Conservation (phyloP, 2,113 vertebrate genomes). For the Larimichthys crocea region DNA sequence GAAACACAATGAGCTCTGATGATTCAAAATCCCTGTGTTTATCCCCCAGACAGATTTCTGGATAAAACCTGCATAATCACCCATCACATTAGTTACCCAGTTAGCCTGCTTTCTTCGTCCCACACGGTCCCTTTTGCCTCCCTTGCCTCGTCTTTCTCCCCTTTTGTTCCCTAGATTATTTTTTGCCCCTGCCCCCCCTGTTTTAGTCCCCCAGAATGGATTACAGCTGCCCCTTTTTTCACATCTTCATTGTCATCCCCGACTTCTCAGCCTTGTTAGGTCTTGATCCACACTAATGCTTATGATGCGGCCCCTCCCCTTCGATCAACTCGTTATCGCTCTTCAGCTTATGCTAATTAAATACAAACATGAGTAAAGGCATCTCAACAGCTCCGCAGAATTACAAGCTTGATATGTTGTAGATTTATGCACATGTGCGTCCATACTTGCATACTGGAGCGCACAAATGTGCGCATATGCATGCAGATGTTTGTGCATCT, state of each 20-base stretch:
- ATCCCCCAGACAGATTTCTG: conserved; percentile 54
- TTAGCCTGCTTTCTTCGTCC: conserved; percentile 36
- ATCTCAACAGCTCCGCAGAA: conserved; percentile 16
- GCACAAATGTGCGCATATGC: conserved; percentile 15
- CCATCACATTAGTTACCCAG: conserved; percentile 54
- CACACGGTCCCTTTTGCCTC: background rate
- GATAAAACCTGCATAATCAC: conserved; percentile 57
- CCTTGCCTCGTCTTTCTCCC: conserved; percentile 2
- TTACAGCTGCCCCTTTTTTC: conserved; percentile 47
- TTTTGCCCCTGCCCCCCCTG: conserved; percentile 7
- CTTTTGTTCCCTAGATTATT: conserved; percentile 16
- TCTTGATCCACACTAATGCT: conserved; percentile 53
- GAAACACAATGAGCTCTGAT: conserved; percentile 61
- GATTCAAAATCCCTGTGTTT: conserved; percentile 59
- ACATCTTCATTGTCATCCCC: conserved; percentile 49
- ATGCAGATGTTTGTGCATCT: conserved; percentile 39
- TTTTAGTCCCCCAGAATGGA: conserved; percentile 20
- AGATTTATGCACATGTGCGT: conserved; percentile 15
- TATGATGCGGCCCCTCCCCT: conserved; percentile 48
- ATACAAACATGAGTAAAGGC: conserved; percentile 51
- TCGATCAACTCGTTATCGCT: conserved; percentile 61
- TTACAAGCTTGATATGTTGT: conserved; percentile 20
- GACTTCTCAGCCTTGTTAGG: conserved; percentile 48
- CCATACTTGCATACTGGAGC: background rate
- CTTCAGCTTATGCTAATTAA: conserved; percentile 69